Evolutionary conservation across 2,113 vertebrate genomes (phyloP).

Genomic region (Cariama cristata): DNA sequence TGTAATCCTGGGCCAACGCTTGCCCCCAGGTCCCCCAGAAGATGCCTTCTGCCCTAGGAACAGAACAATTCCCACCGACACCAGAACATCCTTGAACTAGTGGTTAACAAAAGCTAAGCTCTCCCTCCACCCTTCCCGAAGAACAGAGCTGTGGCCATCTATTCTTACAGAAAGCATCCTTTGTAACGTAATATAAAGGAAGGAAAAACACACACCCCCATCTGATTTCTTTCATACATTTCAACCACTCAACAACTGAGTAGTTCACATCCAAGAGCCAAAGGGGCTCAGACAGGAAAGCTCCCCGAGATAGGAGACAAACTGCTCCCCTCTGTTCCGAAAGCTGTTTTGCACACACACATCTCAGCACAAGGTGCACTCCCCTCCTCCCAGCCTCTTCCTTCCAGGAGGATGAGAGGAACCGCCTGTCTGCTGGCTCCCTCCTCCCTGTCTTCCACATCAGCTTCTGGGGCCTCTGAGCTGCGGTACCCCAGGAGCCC

Average conservation of each 20-base stretch:
- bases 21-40: neutral
- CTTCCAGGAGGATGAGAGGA: neutral
- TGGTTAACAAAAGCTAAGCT: conserved; percentile 9
- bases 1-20: conserved; percentile 42
- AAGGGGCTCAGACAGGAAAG: neutral
- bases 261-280: neutral
- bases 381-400: conserved; percentile 18
- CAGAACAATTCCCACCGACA: conserved; percentile 12
- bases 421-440: neutral
- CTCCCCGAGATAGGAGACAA: neutral
- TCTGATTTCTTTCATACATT: conserved; percentile 42
- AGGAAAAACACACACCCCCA: neutral
- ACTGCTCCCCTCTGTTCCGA: neutral
- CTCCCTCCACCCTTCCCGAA: neutral
- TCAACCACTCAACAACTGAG: neutral
- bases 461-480: neutral
- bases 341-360: neutral
- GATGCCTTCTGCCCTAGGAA: conserved; percentile 18
- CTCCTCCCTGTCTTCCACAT: neutral
- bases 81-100: conserved; percentile 44
- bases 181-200: neutral
- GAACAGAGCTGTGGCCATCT: neutral
- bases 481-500: neutral
- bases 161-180: neutral
- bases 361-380: neutral